Base-by-base conservation (phyloP, 2,113 vertebrate genomes). In the Nothobranchius furzeri region DNA sequence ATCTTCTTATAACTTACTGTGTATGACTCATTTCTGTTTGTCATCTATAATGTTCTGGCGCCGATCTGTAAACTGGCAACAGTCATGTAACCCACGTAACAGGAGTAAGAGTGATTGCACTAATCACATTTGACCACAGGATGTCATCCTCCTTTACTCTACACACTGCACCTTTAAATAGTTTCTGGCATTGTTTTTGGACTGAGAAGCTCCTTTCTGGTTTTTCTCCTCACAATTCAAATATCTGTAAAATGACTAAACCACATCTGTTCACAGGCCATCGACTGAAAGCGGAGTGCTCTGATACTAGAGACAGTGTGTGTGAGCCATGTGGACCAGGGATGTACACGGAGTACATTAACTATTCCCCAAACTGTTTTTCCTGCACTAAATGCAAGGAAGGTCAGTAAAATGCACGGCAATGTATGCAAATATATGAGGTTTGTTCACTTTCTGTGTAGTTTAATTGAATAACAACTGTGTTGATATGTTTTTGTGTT, bases 321-420 rank as follows among this genome's bases (percentile, higher is more conserved):
- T 94, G 93, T 80, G 51, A 60, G 40, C 14, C 1, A 2, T 94
- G 93, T 58, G 6, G 12, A 2, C 0, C 0, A 3, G 65, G 37
- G 14, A 83, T 35, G 30, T 90, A 46, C 58, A 71, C 40, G 0
- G 80, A 87, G 0, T 14, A 0, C 0, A 66, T 53, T 50, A 90
- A 85, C 79, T 90, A 69, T 54, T 17, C 9, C 30, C 0, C 0
- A 2, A 91, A 91, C 42, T 94, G 93, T 73, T 45, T 71, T 13
- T 1, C 4, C 7, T 93, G 93, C 56, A 0, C 0, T 0, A 65
- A 2, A 42, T 93, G 93, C 75, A 62, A 7, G 78, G 0, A 0
- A 25, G 0, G 93, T 93, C 9, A 74, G 90, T 83, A 40, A 30
- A 13, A 25, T 69, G 3, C 7, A 51, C 25, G 17, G 2, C 53